Base-by-base conservation (phyloP, 37 sponge, comb jelly and placozoan genomes). In the Diacarnus erythraeanus region DNA sequence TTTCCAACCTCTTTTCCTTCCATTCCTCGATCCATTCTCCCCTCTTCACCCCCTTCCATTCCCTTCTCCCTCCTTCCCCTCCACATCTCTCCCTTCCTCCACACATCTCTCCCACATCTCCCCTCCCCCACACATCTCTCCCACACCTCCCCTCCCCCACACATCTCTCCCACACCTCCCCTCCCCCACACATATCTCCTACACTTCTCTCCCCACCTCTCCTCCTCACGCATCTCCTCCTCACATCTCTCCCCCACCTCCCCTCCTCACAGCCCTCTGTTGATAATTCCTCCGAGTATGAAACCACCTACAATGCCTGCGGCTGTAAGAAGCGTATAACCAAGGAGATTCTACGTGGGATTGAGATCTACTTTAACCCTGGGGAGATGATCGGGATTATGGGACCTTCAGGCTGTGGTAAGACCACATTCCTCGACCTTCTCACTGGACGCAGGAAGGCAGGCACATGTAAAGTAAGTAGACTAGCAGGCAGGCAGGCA, bases 361-460 rank as follows among this genome's bases (percentile, higher is more conserved):
- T 95, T 22, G 88, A 90, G 0, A 72, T 81, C 37, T 89, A 89
- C 59, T 95, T 95, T 81, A 95, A 95, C 67, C 96, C 92, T 2
- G 90, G 96, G 26, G 81, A 91, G 27, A 30, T 95, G 77, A 78
- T 89, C 18, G 96, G 89, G 8, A 86, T 95, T 54, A 95, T 95
- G 96, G 96, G 96, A 21, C 96, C 96, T 21, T 92, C 93, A 26
- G 93, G 89, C 40, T 87, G 88, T 74, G 94, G 94, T 18, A 94
- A 94, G 64, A 94, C 94, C 33, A 90, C 94, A 2, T 73, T 94
- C 25, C 81, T 94, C 12, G 91, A 94, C 42, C 42, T 94, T 6
- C 77, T 94, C n/a, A 90, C 90, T 8, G 94, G 88, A 54, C 44
- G 94, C 15, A 59, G 88, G 3, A 83, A 72, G n/a, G 72, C 68